These are phyloP conservation scores for Carassius carassius DNA, from an alignment of 2,113 vertebrate species.

Conservation along the genomic window DNA sequence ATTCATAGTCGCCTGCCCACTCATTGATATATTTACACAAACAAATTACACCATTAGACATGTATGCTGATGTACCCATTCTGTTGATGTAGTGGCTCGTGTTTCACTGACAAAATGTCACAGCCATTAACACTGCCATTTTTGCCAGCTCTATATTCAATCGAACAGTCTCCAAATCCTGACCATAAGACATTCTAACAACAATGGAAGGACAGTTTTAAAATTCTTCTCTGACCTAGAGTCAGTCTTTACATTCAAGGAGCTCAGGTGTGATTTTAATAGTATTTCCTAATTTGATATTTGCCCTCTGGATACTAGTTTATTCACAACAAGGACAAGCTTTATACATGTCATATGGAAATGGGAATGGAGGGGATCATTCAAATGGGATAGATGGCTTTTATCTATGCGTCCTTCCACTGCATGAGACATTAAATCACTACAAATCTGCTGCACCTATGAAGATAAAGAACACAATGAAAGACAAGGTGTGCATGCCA, in stretches of 20 bases:
- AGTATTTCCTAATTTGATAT: constrained; percentile 3
- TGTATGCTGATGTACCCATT: constrained; percentile 41
- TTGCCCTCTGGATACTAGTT: constrained; percentile 19
- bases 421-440: constrained; percentile 60
- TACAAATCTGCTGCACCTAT: constrained; percentile 20
- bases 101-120: constrained; percentile 48
- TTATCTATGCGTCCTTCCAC: constrained; percentile 57
- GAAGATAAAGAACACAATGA: constrained; percentile 46
- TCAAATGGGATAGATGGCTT: constrained; percentile 48
- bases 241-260: not conserved
- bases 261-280: not conserved
- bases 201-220: not conserved
- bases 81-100: constrained; percentile 53
- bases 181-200: constrained; percentile 19
- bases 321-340: constrained; percentile 7
- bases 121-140: constrained; percentile 35
- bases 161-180: not conserved
- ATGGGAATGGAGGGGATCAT: not conserved
- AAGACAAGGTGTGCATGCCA: constrained; percentile 27
- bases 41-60: constrained; percentile 51
- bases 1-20: constrained; percentile 56
- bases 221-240: not conserved
- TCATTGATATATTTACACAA: constrained; percentile 59
- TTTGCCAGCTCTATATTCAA: constrained; percentile 15
- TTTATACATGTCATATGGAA: constrained; percentile 1